Evolutionary conservation across 2,888 invertebrate species (phyloP).

Genomic region (Pterostichus madidus): DNA sequence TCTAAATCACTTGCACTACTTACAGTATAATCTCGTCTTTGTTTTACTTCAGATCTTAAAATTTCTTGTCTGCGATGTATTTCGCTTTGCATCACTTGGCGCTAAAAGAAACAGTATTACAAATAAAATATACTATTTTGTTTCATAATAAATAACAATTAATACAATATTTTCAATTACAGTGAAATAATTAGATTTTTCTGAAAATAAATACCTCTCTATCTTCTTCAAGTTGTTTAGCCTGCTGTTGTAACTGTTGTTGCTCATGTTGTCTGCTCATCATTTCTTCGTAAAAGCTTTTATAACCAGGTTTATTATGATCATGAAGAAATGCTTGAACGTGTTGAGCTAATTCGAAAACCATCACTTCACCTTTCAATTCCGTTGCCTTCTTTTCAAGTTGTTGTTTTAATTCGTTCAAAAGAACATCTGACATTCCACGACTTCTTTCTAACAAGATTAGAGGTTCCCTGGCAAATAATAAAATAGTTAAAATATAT

Average conservation of each 20-base stretch:
- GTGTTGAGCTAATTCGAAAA: conserved; percentile 89
- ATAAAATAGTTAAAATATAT: conserved; percentile 25
- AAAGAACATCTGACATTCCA: conserved; percentile 87
- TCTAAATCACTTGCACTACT: conserved; percentile 77
- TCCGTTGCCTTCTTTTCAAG: conserved; percentile 80
- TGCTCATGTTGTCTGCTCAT: conserved; percentile 84
- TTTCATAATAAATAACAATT: conserved; percentile 33
- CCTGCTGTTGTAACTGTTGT: conserved; percentile 82
- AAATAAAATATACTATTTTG: conserved; percentile 31
- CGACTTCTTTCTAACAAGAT: conserved; percentile 86
- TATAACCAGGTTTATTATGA: conserved; percentile 88
- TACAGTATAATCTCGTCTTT: conserved; percentile 76
- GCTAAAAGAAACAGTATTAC: conserved; percentile 75
- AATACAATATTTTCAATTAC: not conserved
- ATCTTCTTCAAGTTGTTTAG: conserved; percentile 83
- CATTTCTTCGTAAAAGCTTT: conserved; percentile 97
- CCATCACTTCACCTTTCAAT: conserved; percentile 90
- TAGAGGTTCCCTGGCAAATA: conserved; percentile 80
- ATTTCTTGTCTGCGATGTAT: conserved; percentile 89
- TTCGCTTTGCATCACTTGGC: conserved; percentile 86
- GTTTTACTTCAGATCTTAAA: conserved; percentile 84
- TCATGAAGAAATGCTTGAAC: conserved; percentile 89
- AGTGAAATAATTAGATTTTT: not conserved
- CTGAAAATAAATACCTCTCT: conserved; percentile 78
- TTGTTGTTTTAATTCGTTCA: conserved; percentile 81